phyloP scores from a whole-genome alignment of 2,113 vertebrate genomes.

The Heptranchias perlo region DNA sequence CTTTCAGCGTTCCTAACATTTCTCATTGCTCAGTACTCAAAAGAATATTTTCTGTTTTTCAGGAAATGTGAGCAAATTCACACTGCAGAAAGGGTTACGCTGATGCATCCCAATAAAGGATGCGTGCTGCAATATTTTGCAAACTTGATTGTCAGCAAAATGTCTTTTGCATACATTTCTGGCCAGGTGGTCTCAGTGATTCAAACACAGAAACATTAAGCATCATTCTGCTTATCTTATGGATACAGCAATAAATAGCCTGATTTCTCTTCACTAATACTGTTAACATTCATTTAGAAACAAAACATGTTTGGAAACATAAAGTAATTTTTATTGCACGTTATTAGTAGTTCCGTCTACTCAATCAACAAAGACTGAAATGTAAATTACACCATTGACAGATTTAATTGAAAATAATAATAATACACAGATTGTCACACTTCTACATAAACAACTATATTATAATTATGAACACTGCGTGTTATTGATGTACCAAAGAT shows the following conservation, averaged over 20 bases:
- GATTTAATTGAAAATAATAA: not conserved
- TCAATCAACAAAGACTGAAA: not conserved
- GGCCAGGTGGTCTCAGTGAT: not conserved
- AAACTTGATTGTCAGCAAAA: not conserved
- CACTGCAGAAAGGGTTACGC: not conserved
- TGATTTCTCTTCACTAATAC: not conserved
- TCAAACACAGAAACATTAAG: not conserved
- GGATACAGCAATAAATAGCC: not conserved
- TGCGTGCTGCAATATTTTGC: not conserved
- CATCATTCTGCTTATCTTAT: not conserved
- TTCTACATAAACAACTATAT: not conserved
- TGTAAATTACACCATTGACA: not conserved
- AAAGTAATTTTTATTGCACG: not conserved
- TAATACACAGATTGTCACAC: not conserved
- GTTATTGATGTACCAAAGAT: not conserved
- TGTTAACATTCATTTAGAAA: not conserved
- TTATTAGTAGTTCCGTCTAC: not conserved
- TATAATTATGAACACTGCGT: not conserved
- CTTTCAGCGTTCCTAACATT: no score
- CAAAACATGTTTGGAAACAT: not conserved
- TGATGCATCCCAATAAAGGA: not conserved
- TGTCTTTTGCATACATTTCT: not conserved
- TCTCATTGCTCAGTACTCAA: no score
- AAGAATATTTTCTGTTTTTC: no score
- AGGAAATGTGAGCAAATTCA: not conserved